Base-by-base conservation (phyloP, 92 coral and sea anemone species). In the Muricea muricata region DNA sequence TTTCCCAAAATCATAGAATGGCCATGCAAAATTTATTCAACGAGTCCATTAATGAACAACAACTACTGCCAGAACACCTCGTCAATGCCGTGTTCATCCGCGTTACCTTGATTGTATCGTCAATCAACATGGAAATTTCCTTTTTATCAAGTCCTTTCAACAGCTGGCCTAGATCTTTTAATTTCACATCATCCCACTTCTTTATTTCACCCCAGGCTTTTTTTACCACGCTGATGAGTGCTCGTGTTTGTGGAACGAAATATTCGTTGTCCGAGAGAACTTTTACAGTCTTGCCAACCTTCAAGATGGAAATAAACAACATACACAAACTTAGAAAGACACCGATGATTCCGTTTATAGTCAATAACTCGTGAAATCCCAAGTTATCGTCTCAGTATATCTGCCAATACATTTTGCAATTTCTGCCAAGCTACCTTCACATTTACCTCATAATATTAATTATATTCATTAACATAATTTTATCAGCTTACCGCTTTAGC, bases 71-170 rank as follows among this genome's bases (percentile, higher is more conserved):
- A n/a, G n/a, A n/a, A n/a, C n/a, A n/a, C n/a, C n/a, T n/a, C n/a
- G n/a, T n/a, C n/a, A n/a, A n/a, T n/a, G n/a, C n/a, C n/a, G n/a
- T n/a, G n/a, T n/a, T n/a, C n/a, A n/a, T n/a, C n/a, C n/a, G n/a
- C n/a, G 10, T 9, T 81, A 96, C 99, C 94, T 93, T 86, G 40
- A 93, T 93, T 76, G 92, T 96, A 35, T 92, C 92, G 31, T 80
- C 55, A 40, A 93, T 55, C 56, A 96, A 75, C 34, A 81, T 79
- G 56, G 77, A 89, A 73, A 96, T 74, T 40, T 96, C 98, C 41
- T 90, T 82, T 3, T 93, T 83, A 79, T 85, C 89, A 55, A 96
- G 68, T 75, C 90, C 91, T 61, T 87, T 92, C 60, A 96, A 34
- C 31, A 96, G 85, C 6, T 88, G 89, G 4, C 97, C 98, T 69